A percentile compares a stretch with the other conserved stretches of the same genome.
Evolutionary conservation across 2,888 invertebrate species (phyloP).

Genomic region (Herminia tarsipennalis): DNA sequence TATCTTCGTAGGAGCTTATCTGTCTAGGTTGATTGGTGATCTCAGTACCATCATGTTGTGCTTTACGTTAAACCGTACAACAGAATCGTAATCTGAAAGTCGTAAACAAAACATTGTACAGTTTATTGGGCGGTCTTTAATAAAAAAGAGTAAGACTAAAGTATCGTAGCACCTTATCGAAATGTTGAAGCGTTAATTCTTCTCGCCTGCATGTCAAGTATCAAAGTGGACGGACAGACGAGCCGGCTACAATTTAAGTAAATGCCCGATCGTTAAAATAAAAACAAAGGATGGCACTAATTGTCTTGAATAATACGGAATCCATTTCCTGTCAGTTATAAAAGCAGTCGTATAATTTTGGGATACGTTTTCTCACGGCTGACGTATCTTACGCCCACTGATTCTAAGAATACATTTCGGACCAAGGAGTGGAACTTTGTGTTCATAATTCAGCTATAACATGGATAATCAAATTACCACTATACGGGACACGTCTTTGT

Average conservation of each 20-base stretch:
- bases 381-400: conserved; percentile 69
- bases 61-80: conserved; percentile 38
- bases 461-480: conserved; percentile 61
- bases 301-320: conserved; percentile 53
- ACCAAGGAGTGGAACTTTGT: conserved; percentile 69
- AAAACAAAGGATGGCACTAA: conserved; percentile 53
- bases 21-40: conserved; percentile 54
- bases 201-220: conserved; percentile 45
- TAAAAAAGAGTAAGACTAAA: conserved; percentile 19
- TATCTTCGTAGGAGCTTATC: conserved; percentile 71
- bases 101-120: conserved; percentile 38
- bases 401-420: conserved; percentile 76
- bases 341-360: conserved; percentile 64
- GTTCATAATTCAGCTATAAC: conserved; percentile 71
- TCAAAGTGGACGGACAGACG: conserved; percentile 48
- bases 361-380: conserved; percentile 78
- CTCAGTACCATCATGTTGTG: conserved; percentile 56
- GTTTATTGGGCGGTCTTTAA: conserved; percentile 12
- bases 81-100: conserved; percentile 34
- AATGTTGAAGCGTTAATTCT: conserved; percentile 22
- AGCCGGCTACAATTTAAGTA: conserved; percentile 53
- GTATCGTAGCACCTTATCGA: conserved; percentile 21
- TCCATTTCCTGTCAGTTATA: conserved; percentile 57
- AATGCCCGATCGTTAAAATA: conserved; percentile 43
- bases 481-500: conserved; percentile 45